Base-by-base conservation (phyloP, 2,888 invertebrate species). In the Cantharis rustica region DNA sequence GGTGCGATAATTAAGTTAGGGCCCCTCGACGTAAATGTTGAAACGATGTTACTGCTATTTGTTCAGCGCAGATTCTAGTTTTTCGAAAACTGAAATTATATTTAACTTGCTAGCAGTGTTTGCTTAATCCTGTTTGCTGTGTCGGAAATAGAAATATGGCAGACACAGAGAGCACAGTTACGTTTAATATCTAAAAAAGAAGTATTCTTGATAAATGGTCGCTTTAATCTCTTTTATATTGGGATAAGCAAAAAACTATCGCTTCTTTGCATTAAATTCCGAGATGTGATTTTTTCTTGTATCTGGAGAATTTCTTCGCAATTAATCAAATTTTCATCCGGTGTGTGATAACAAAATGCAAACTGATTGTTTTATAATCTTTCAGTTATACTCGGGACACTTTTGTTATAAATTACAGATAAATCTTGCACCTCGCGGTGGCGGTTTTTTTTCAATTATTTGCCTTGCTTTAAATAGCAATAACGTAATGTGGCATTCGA, bases 1-100 rank as follows among this genome's bases (percentile, higher is more conserved):
- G 79, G 77, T 77, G 73, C 62, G 69, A 70, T 80, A 80, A 80
- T 80, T 79, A 75, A 75, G 79, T 80, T 80, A 80, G 80, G 72
- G 75, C 13, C 71, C 69, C 68, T 75, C 74, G 74, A 72, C 71
- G 74, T 77, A 72, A 77, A 77, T 75, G 75, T 72, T 71, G 68
- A 66, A 73, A 77, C 74, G 73, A 71, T 74, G 74, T 77, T 76
- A 73, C 47, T 73, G 68, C 69, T 73, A 76, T 73, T 76, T 76
- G 71, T 77, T 77, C 70, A 70, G 76, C 68, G 17, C 68, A 70
- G 74, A 74, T 74, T 74, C 70, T 70, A 47, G 47, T 47, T 47
- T 47, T 47, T 47, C 47, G n/a, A 47, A 47, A 47, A 47, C 47
- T 47, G 47, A 47, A 47, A 47, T 47, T 47, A 47, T 47, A 47